Conservation (phyloP, 2,113 vertebrate genomes). For the Siphamia tubifer region DNA sequence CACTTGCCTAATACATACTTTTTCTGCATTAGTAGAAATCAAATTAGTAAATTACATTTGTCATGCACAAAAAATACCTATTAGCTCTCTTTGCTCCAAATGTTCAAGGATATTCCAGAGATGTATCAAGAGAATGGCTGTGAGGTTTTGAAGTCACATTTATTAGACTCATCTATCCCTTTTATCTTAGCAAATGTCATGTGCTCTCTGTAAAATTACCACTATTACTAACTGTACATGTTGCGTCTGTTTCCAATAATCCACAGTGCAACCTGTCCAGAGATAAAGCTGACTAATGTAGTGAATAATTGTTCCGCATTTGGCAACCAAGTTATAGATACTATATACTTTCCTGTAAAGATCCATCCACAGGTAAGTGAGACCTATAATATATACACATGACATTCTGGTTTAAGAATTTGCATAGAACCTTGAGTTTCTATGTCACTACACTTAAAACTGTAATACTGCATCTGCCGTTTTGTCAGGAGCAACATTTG, state of each 20-base stretch:
- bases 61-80: conserved; percentile 67
- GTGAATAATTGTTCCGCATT: conserved; percentile 63
- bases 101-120: conserved; percentile 63
- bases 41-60: conserved; percentile 61
- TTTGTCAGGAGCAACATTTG: conserved; percentile 64
- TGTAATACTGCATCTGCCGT: conserved; percentile 67
- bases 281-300: conserved; percentile 59
- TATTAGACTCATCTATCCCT: conserved; percentile 59
- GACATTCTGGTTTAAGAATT: conserved; percentile 76
- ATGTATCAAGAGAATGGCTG: conserved; percentile 60
- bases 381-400: conserved; percentile 68
- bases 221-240: conserved; percentile 33
- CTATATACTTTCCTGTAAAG: conserved; percentile 70
- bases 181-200: conserved; percentile 64
- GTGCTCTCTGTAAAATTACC: conserved; percentile 58
- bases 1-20: conserved; percentile 52
- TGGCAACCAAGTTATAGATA: conserved; percentile 73
- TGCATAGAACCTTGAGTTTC: conserved; percentile 82
- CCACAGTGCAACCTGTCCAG: conserved; percentile 45
- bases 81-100: conserved; percentile 43
- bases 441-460: conserved; percentile 71
- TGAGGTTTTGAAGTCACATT: conserved; percentile 56
- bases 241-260: conserved; percentile 52
- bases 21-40: conserved; percentile 70
- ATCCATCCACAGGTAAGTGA: conserved; percentile 61